These are phyloP conservation scores for Agelas oroides DNA, from an alignment of 37 sponge, comb jelly and placozoan species.

Conservation along the genomic window DNA sequence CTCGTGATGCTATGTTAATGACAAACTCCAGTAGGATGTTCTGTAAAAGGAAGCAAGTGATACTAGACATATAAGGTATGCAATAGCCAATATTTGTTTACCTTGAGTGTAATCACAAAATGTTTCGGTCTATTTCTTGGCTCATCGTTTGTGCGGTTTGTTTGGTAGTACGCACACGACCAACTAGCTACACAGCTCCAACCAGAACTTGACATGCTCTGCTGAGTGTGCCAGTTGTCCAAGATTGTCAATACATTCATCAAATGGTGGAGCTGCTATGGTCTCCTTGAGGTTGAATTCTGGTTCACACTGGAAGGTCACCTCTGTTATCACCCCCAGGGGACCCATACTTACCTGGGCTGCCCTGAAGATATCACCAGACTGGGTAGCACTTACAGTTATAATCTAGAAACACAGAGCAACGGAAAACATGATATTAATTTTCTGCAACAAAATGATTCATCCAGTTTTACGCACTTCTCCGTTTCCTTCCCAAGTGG, in stretches of 20 bases:
- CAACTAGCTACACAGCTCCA: constrained; percentile 61
- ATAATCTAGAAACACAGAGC: too few species aligned
- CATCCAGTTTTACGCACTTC: too few species aligned
- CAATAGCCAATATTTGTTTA: too few species aligned
- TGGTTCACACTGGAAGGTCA: constrained; percentile 64
- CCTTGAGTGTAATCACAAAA: background rate
- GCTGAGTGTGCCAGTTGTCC: constrained; percentile 3
- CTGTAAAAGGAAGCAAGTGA: too few species aligned
- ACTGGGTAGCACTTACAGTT: background rate
- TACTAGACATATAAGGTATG: too few species aligned
- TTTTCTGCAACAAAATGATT: too few species aligned
- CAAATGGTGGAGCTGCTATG: background rate
- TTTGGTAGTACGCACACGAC: constrained; percentile 29
- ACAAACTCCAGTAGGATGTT: too few species aligned
- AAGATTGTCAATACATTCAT: constrained; percentile 50
- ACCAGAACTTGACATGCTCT: constrained; percentile 82
- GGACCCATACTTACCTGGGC: constrained; percentile 72
- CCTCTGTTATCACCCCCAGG: constrained; percentile 76
- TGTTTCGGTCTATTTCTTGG: constrained; percentile 26
- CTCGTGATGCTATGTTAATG: too few species aligned
- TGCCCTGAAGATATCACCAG: constrained; percentile 23
- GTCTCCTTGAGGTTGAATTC: constrained; percentile 63
- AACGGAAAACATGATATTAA: too few species aligned
- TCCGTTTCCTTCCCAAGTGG: too few species aligned
- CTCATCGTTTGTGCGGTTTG: constrained; percentile 58